These are phyloP conservation scores for Clusia tigrina DNA, from an alignment of 2,888 invertebrate genomes.

Conservation along the genomic window DNA sequence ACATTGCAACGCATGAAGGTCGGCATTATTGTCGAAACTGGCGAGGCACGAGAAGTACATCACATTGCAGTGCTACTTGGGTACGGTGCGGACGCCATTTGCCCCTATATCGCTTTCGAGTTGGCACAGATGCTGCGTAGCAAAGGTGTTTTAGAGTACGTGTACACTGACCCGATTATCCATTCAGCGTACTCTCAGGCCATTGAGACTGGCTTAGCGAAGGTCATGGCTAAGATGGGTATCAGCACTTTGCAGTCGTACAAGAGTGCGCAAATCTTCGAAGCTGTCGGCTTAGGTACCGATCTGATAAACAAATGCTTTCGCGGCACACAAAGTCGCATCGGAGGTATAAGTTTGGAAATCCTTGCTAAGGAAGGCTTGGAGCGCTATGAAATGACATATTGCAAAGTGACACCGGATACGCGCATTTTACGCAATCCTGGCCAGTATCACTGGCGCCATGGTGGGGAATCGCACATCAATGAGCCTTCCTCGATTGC, in stretches of 20 bases:
- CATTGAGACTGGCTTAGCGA: conserved; percentile 88
- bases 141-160: conserved; percentile 83
- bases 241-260: conserved; percentile 98
- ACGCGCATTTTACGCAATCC: conserved; percentile 79
- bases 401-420: conserved; percentile 71
- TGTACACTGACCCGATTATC: conserved; percentile 80
- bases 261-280: conserved; percentile 99
- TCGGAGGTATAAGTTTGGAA: conserved; percentile 90
- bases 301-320: conserved; percentile 96
- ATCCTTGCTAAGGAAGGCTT: conserved; percentile 86
- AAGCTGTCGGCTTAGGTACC: conserved; percentile 92
- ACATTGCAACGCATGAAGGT: conserved; percentile 95
- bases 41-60: conserved; percentile 94
- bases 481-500: conserved; percentile 89
- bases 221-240: conserved; percentile 99
- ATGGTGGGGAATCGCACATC: conserved; percentile 96
- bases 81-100: conserved; percentile 97
- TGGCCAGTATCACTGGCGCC: conserved; percentile 96
- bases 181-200: conserved; percentile 90
- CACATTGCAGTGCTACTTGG: conserved; percentile 94
- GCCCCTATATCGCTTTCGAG: conserved; percentile 96
- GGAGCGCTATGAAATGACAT: conserved; percentile 80
- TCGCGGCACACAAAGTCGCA: conserved; percentile 75
- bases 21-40: conserved; percentile 93
- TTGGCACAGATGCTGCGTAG: conserved; percentile 85